A percentile compares a stretch with the other conserved stretches of the same genome.
Evolutionary conservation across 2,888 invertebrate genomes (phyloP).

Genomic region (Amitus sp.): DNA sequence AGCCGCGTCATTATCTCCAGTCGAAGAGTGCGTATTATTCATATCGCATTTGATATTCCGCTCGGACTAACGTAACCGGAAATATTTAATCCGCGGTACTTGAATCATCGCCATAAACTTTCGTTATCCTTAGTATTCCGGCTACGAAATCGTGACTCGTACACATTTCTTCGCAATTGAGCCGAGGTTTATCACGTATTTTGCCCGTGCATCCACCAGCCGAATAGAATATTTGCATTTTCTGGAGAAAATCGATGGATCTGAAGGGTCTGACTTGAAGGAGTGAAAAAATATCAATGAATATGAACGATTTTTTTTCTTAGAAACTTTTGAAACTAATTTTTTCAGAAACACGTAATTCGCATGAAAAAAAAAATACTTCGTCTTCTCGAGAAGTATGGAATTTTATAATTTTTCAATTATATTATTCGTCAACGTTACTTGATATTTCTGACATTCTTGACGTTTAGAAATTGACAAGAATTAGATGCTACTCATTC

Average conservation of each 20-base stretch:
- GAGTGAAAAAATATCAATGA: too few relatives aligned
- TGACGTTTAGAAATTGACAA: too few relatives aligned
- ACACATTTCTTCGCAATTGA: conserved; percentile 25
- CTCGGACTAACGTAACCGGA: not conserved
- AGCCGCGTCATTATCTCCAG: not conserved
- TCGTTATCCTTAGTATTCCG: conserved; percentile 21
- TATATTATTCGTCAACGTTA: too few relatives aligned
- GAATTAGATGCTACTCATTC: too few relatives aligned
- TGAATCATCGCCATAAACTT: conserved; percentile 31
- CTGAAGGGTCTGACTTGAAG: too few relatives aligned
- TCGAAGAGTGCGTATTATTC: not conserved
- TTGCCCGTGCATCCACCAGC: conserved; percentile 1
- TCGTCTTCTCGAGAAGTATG: too few relatives aligned
- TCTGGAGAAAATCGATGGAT: not conserved
- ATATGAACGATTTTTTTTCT: not conserved
- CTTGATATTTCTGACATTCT: too few relatives aligned
- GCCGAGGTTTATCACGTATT: conserved; percentile 22
- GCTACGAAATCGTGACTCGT: conserved; percentile 29
- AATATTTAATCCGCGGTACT: conserved; percentile 5
- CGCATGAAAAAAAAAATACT: too few relatives aligned
- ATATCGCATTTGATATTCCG: not conserved
- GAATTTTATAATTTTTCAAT: too few relatives aligned
- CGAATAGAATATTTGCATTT: conserved; percentile 1
- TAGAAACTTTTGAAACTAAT: too few relatives aligned
- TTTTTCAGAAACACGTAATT: too few relatives aligned